Percentiles rank a stretch among this genome's conserved stretches.
Conservation (phyloP, 2,113 vertebrate species). For the Larimichthys crocea region DNA sequence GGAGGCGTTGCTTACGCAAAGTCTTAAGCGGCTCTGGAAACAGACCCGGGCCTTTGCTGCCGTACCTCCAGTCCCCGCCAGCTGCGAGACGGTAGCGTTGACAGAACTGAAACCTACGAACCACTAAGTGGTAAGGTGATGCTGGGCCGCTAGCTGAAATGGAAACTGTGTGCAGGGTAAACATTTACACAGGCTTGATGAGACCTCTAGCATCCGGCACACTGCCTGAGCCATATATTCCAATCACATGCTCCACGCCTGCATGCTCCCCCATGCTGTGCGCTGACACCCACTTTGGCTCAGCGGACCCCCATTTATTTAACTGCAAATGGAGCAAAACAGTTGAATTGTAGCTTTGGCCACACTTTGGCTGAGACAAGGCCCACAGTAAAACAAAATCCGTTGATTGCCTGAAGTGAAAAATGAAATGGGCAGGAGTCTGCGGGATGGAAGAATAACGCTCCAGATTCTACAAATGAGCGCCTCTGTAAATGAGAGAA, state of each 20-base stretch:
- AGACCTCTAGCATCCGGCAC: slow-evolving; percentile 67
- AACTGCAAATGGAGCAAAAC: slow-evolving; percentile 66
- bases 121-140: slow-evolving; percentile 76
- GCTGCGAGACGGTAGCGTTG: slow-evolving; percentile 49
- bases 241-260: slow-evolving; percentile 67
- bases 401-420: slow-evolving; percentile 23
- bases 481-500: slow-evolving; percentile 48
- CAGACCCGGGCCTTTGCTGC: slow-evolving; percentile 16
- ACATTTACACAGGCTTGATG: slow-evolving; percentile 81
- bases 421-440: not conserved
- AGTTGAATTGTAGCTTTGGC: slow-evolving; percentile 50
- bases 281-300: slow-evolving; percentile 61
- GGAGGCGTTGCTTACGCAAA: slow-evolving; percentile 29
- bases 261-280: slow-evolving; percentile 45
- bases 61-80: slow-evolving; percentile 18
- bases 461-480: slow-evolving; percentile 9
- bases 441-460: not conserved
- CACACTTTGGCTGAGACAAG: slow-evolving; percentile 36
- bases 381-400: slow-evolving; percentile 43
- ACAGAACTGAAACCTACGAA: slow-evolving; percentile 52
- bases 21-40: slow-evolving; percentile 33
- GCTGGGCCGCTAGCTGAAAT: slow-evolving; percentile 65
- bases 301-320: slow-evolving; percentile 58
- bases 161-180: slow-evolving; percentile 77
- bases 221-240: slow-evolving; percentile 67